Evolutionary conservation across 2,888 invertebrate genomes (phyloP).

Genomic region (Platynereis dumerilii): DNA sequence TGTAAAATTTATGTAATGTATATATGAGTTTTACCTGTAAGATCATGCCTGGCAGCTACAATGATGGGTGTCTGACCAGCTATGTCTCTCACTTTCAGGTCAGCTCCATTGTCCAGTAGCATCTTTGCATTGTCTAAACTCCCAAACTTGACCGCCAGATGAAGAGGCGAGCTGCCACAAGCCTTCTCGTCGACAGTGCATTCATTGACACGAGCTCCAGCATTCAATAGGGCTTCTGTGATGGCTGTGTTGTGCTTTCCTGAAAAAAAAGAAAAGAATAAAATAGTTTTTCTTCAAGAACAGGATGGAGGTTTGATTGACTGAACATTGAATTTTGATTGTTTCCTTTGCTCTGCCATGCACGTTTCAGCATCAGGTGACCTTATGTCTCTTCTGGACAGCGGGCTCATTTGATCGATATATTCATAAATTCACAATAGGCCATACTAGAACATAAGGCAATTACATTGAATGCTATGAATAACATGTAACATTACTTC

Average conservation of each 20-base stretch:
- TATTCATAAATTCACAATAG: no score
- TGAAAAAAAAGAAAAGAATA: not conserved
- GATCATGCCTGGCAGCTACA: conserved; percentile 22
- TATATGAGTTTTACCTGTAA: conserved; percentile 30
- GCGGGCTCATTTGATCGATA: no score
- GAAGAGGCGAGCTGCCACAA: conserved; percentile 22
- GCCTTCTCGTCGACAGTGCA: conserved; percentile 6
- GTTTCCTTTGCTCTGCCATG: no score
- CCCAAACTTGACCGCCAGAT: conserved; percentile 19
- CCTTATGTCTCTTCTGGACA: no score
- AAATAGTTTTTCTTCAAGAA: not conserved
- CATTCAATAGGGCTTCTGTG: conserved; percentile 12
- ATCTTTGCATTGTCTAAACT: conserved; percentile 21
- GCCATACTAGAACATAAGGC: no score
- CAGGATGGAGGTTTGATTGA: not conserved
- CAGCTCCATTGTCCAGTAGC: conserved; percentile 20
- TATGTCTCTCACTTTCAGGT: conserved; percentile 16
- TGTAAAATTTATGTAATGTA: no score
- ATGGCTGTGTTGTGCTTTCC: conserved; percentile 19
- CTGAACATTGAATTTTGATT: no score
- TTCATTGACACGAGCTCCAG: conserved; percentile 22
- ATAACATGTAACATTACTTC: no score
- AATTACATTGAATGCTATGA: no score
- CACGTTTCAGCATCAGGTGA: no score
- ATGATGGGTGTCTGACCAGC: conserved; percentile 25